Base-by-base conservation (phyloP, 2,797 vertebrate species). In the Danio albolineatus region DNA sequence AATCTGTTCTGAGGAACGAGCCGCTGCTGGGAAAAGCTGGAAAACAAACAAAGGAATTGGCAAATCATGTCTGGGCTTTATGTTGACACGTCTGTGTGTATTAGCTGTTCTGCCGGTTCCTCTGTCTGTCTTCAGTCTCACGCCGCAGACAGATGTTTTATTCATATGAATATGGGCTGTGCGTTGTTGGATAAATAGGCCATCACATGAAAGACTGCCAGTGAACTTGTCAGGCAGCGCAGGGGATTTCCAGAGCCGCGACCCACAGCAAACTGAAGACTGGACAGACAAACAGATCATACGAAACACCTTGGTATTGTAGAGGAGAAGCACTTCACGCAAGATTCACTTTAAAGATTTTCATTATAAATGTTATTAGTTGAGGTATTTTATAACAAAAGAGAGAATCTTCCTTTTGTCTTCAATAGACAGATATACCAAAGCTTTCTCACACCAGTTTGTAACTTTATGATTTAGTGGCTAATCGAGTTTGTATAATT, bases 131-230 rank as follows among this genome's bases (percentile, higher is more conserved):
- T 87, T 89, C 84, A 28, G 88, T 88, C 89, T 89, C 87, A 83
- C 81, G 81, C 84, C 84, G 86, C 82, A 80, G 83, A 81, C 65
- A 84, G 78, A 91, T 91, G 87, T 91, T 91, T 77, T 86, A 92
- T 92, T 92, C 89, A 92, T 92, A 85, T 89, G 83, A 76, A 84
- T 79, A 78, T 72, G 57, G 74, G 79, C 67, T 67, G 70, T 76
- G 76, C 54, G 57, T 80, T 85, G 86, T 83, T 76, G 78, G 17
- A 88, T 87, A 90, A 90, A 90, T 85, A 86, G 87, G 80, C 85
- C 85, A 73, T 48, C 72, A 86, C 57, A 59, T 81, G 53, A 73
- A 71, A 81, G 69, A 76, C 62, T 10, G 38, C 48, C 60, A 43
- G 73, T 43, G 60, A 76, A 76, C 51, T 66, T 76, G 57, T 60